phyloP scores from a whole-genome alignment of 1,140 invertebrate genomes.

The Coenobita brevimanus region DNA sequence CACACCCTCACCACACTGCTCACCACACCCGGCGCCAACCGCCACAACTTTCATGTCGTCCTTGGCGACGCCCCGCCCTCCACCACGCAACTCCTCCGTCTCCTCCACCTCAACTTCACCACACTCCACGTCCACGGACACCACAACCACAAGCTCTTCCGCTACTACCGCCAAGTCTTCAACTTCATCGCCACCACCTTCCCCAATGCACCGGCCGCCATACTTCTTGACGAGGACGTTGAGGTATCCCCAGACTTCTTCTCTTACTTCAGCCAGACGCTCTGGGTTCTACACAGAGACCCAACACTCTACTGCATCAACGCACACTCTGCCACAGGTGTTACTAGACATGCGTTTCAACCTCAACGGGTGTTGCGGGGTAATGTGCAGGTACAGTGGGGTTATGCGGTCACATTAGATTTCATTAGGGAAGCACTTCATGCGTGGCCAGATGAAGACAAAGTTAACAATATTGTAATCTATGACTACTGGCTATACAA shows the following conservation, averaged over 20 bases:
- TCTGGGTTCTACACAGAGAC: conserved; percentile 77
- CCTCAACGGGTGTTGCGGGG: conserved; percentile 34
- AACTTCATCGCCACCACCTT: conserved; percentile 37
- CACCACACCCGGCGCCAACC: conserved; percentile 9
- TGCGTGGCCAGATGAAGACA: conserved; percentile 20
- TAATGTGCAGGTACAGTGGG: conserved; percentile 61
- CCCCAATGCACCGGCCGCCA: conserved; percentile 72
- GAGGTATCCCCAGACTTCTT: conserved; percentile 81
- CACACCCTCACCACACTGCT: conserved; percentile 38
- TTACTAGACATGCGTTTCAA: conserved; percentile 9
- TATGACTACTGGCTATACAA: conserved; percentile 66
- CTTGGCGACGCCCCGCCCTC: conserved; percentile 31
- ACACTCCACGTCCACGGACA: conserved; percentile 4
- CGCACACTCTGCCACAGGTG: conserved; percentile 73
- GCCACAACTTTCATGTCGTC: conserved; percentile 18
- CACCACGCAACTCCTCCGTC: conserved; percentile 18
- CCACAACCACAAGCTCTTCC: conserved; percentile 32
- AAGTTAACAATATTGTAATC: conserved; percentile 23
- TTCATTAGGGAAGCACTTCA: conserved; percentile 54
- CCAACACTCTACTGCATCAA: conserved; percentile 79
- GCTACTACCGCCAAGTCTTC: conserved; percentile 44
- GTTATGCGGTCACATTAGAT: conserved; percentile 52
- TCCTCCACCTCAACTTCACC: conserved; percentile 16
- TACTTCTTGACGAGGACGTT: conserved; percentile 81
- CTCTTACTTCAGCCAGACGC: conserved; percentile 79